Percentiles rank a stretch among this genome's conserved stretches.
phyloP scores from a whole-genome alignment of 1,140 invertebrate species.

The Ostrea edulis region DNA sequence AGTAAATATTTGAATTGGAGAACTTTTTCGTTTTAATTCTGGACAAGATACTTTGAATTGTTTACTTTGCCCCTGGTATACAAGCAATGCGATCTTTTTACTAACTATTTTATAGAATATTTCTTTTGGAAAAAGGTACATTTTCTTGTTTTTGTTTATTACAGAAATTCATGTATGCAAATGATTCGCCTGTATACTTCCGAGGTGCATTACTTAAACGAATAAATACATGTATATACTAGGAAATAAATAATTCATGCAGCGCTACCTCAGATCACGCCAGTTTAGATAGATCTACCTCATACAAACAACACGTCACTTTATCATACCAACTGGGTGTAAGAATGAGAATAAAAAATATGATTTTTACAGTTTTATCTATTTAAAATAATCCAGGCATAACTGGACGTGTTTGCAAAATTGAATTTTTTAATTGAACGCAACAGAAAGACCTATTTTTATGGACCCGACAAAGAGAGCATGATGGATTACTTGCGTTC shows the following conservation, averaged over 20 bases:
- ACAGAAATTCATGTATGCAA: neutral
- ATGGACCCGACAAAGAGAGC: neutral
- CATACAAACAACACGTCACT: neutral
- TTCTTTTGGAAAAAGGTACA: neutral
- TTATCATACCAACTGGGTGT: too few relatives aligned
- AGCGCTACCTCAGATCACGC: neutral
- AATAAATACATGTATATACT: too few relatives aligned
- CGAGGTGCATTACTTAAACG: neutral
- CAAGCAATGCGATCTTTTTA: neutral
- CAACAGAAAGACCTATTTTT: neutral
- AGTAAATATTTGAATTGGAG: conserved; percentile 25
- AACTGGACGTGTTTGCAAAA: neutral
- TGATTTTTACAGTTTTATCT: too few relatives aligned
- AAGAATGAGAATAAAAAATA: too few relatives aligned
- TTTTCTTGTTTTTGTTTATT: neutral
- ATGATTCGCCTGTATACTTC: neutral
- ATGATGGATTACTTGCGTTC: conserved; percentile 4
- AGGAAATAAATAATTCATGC: neutral
- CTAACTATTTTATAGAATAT: neutral
- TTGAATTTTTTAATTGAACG: neutral
- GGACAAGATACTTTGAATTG: conserved; percentile 21
- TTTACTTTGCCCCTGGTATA: neutral
- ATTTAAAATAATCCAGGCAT: neutral
- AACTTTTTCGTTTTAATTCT: conserved; percentile 8
- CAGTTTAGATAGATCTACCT: neutral